Conservation (phyloP, 2,113 vertebrate species). For the Hystrix brachyura region DNA sequence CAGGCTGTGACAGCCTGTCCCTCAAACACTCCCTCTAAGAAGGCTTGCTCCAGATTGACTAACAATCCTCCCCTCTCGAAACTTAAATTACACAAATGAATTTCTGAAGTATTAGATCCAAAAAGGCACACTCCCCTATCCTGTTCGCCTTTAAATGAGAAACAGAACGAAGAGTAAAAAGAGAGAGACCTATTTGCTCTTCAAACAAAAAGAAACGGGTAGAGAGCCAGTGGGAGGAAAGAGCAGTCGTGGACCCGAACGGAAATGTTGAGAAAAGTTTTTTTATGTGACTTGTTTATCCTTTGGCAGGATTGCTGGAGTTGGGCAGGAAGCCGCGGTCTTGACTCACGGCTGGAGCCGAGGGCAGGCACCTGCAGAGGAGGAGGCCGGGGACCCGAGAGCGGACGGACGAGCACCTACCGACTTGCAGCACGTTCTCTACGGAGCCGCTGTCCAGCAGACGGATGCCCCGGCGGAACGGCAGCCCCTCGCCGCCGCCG, state of each 20-base stretch:
- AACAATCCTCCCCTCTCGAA: conserved; percentile 65
- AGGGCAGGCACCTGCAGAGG: conserved; percentile 59
- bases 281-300: conserved; percentile 62
- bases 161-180: not conserved
- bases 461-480: conserved; percentile 96
- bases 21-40: conserved; percentile 65
- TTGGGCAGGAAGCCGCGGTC: conserved; percentile 59
- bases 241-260: conserved; percentile 25
- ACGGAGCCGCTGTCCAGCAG: conserved; percentile 97
- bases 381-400: not conserved
- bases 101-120: conserved; percentile 60
- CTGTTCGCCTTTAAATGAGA: not conserved
- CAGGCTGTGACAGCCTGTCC: conserved; percentile 73
- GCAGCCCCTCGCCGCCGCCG: conserved; percentile 92
- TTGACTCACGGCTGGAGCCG: not conserved
- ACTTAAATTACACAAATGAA: conserved; percentile 70
- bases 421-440: conserved; percentile 99
- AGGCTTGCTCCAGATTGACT: conserved; percentile 55
- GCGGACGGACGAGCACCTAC: conserved; percentile 89
- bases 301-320: conserved; percentile 21
- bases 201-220: conserved; percentile 75
- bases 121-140: conserved; percentile 3
- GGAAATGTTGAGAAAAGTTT: conserved; percentile 77
- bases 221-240: not conserved
- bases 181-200: conserved; percentile 49